phyloP scores from a whole-genome alignment of 2,797 vertebrate species.

The Glossophaga mutica region DNA sequence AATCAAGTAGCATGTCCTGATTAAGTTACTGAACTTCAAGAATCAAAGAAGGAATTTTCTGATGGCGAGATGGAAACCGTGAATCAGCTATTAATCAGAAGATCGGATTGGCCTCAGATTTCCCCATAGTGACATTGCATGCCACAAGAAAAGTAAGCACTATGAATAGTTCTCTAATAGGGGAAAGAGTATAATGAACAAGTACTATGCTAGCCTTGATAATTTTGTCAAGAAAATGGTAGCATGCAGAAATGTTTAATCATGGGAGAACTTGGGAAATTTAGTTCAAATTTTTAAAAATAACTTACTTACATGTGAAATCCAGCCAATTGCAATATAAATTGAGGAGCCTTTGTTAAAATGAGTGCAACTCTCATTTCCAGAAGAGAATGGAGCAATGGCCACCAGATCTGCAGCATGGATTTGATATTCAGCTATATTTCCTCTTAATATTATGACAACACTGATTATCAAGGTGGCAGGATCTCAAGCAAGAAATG shows the following conservation, averaged over 20 bases:
- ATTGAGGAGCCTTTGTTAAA: background rate
- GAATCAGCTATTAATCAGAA: background rate
- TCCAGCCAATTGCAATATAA: background rate
- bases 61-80: background rate
- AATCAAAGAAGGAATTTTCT: background rate
- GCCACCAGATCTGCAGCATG: background rate
- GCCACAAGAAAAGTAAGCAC: background rate
- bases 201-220: background rate
- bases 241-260: background rate
- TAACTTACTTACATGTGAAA: background rate
- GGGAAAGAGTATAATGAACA: background rate
- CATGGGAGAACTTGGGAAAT: background rate
- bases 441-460: background rate
- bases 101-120: background rate
- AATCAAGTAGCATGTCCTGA: background rate
- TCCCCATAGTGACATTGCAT: background rate
- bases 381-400: background rate
- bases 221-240: background rate
- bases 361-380: background rate
- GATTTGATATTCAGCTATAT: background rate
- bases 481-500: background rate
- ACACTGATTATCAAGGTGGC: background rate
- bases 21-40: background rate
- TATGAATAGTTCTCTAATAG: background rate
- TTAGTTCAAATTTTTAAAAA: background rate